Evolutionary conservation across 2,888 invertebrate genomes (phyloP).

Genomic region (Drosophila falleni): DNA sequence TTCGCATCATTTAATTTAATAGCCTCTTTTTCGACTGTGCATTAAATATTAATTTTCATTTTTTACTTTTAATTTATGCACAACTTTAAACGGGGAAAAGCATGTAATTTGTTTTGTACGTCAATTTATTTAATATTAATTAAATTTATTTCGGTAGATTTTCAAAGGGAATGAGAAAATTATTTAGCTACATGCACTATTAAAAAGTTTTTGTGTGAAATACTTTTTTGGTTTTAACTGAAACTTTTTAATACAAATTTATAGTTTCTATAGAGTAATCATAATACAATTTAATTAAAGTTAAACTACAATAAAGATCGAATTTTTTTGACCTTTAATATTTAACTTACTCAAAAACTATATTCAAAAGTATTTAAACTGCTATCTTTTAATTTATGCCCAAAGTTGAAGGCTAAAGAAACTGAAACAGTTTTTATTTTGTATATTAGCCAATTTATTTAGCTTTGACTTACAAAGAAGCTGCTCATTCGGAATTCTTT

Average conservation of each 20-base stretch:
- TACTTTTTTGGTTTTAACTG: not conserved
- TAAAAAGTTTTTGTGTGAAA: too few relatives aligned
- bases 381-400: not conserved
- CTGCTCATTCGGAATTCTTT: conserved; percentile 29
- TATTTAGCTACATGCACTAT: too few relatives aligned
- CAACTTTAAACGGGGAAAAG: not conserved
- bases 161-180: too few relatives aligned
- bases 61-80: conserved; percentile 10
- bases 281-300: not conserved
- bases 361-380: not conserved
- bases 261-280: not conserved
- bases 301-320: too few relatives aligned
- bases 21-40: conserved; percentile 6
- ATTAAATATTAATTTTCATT: conserved; percentile 21
- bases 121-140: conserved; percentile 1
- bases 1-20: conserved; percentile 39
- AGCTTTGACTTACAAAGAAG: conserved; percentile 34
- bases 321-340: too few relatives aligned
- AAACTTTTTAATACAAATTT: not conserved
- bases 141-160: conserved; percentile 1
- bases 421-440: not conserved
- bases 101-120: not conserved
- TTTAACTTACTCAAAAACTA: not conserved
- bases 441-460: conserved; percentile 23
- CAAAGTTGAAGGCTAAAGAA: not conserved